Evolutionary conservation across 2,113 vertebrate species (phyloP).

Genomic region (Corvus moneduloides): DNA sequence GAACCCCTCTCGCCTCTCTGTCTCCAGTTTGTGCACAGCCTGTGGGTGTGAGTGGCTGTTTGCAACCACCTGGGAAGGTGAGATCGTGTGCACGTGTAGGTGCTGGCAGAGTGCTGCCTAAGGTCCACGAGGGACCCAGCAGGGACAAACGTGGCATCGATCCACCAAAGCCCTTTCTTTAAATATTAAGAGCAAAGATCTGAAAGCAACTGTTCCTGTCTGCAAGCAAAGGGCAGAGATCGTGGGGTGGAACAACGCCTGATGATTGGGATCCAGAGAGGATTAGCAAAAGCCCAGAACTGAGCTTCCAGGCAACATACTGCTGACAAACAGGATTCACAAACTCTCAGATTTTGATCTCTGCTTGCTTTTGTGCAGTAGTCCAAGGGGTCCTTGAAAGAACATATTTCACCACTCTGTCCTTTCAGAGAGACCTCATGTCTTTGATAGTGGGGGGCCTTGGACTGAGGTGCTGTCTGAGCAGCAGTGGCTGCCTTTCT

Average conservation of each 20-base stretch:
- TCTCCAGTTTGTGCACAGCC: too few species aligned
- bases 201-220: neutral
- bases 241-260: neutral
- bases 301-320: neutral
- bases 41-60: too few species aligned
- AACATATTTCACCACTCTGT: neutral
- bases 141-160: too few species aligned
- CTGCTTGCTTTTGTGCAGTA: neutral
- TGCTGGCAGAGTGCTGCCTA: too few species aligned
- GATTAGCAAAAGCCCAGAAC: neutral
- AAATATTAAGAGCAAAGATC: neutral
- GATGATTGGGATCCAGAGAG: accelerated
- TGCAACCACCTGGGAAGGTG: too few species aligned
- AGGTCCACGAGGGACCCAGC: too few species aligned
- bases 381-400: neutral
- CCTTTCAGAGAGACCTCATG: neutral
- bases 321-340: neutral
- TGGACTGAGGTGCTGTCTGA: neutral
- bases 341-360: neutral
- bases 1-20: too few species aligned
- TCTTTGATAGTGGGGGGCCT: neutral
- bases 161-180: too few species aligned
- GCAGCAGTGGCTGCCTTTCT: neutral
- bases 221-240: neutral
- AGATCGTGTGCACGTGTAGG: too few species aligned